Evolutionary conservation across 1,140 invertebrate genomes (phyloP).

Genomic region (Trichoplusia ni): DNA sequence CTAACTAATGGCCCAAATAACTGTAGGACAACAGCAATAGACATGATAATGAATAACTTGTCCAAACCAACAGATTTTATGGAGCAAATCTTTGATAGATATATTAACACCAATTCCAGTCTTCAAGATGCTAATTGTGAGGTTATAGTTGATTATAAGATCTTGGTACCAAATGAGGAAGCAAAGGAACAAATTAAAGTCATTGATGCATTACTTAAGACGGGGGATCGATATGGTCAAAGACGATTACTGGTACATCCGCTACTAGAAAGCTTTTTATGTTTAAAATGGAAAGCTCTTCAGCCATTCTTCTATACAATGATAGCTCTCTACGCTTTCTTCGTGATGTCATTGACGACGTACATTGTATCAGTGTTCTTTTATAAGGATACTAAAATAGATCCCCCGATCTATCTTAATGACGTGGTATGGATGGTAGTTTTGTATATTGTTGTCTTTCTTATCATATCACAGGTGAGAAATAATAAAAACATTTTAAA

Average conservation of each 20-base stretch:
- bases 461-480: constrained; percentile 68
- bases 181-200: constrained; percentile 79
- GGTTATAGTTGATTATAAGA: constrained; percentile 76
- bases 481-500: background rate
- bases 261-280: constrained; percentile 81
- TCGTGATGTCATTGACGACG: constrained; percentile 71
- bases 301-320: constrained; percentile 79
- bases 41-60: constrained; percentile 77
- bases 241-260: constrained; percentile 81
- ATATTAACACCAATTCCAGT: constrained; percentile 67
- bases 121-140: constrained; percentile 75
- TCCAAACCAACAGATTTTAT: constrained; percentile 80
- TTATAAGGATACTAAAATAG: constrained; percentile 58
- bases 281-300: constrained; percentile 82
- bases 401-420: constrained; percentile 48
- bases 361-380: constrained; percentile 70
- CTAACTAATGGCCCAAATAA: constrained; percentile 81
- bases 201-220: constrained; percentile 78
- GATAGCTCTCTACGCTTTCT: constrained; percentile 75
- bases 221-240: constrained; percentile 73
- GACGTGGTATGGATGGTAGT: constrained; percentile 54
- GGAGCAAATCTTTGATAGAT: constrained; percentile 77
- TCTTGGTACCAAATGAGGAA: constrained; percentile 69
- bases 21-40: constrained; percentile 67
- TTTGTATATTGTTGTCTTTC: constrained; percentile 58